A percentile compares a stretch with the other conserved stretches of the same genome.
These are phyloP conservation scores for Oryctes rhinoceros DNA, from an alignment of 1,140 invertebrate genomes.

Conservation along the genomic window DNA sequence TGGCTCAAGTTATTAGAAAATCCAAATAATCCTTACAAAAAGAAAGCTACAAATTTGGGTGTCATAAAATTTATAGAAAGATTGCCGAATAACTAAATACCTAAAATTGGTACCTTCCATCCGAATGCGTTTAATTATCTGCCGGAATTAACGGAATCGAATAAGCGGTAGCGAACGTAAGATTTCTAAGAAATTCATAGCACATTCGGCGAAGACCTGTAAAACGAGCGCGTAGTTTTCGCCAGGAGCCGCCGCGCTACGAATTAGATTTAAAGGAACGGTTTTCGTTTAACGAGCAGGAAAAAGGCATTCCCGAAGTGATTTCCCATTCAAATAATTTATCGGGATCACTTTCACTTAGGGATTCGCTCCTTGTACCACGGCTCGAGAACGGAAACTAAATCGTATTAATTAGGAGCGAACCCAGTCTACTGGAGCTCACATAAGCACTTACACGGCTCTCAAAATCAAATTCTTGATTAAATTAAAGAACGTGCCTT, in stretches of 20 bases:
- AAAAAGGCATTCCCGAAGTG: slow-evolving; percentile 36
- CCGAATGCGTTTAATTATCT: not conserved
- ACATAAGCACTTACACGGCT: slow-evolving; percentile 25
- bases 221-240: slow-evolving; percentile 2
- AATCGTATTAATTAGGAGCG: slow-evolving; percentile 32
- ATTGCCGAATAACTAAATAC: too few species aligned
- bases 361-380: slow-evolving; percentile 21
- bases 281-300: slow-evolving; percentile 33
- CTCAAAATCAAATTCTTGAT: slow-evolving; percentile 23
- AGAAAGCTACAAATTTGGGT: too few species aligned
- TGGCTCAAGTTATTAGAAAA: too few species aligned
- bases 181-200: not conserved
- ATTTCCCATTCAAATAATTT: slow-evolving; percentile 35
- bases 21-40: too few species aligned
- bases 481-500: slow-evolving; percentile 18
- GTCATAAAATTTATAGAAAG: too few species aligned
- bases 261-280: slow-evolving; percentile 32
- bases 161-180: slow-evolving; percentile 1
- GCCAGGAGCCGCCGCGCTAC: not conserved
- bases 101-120: not conserved
- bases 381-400: slow-evolving; percentile 17
- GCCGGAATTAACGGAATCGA: slow-evolving; percentile 23
- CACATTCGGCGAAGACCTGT: slow-evolving; percentile 22
- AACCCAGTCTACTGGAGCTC: slow-evolving; percentile 1
- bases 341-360: slow-evolving; percentile 21